These are phyloP conservation scores for Temnothorax longispinosus DNA, from an alignment of 1,140 invertebrate species.

Conservation along the genomic window DNA sequence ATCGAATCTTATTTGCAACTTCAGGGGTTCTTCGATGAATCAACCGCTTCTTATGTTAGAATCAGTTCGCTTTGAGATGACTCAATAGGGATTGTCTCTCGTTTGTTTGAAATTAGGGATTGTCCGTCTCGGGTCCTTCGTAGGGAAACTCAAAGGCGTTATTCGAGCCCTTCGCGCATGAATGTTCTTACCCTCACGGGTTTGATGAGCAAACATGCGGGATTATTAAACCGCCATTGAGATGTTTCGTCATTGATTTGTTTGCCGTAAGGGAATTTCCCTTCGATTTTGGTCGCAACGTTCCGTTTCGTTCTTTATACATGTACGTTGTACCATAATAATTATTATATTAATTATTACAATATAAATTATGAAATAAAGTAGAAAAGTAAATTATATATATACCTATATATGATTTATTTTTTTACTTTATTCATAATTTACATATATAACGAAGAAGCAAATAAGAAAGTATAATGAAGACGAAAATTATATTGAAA, in stretches of 20 bases:
- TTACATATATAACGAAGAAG: neutral
- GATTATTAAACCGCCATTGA: conserved; percentile 80
- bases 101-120: conserved; percentile 75
- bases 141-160: conserved; percentile 79
- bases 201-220: conserved; percentile 79
- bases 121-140: conserved; percentile 64
- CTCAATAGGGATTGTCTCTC: conserved; percentile 37
- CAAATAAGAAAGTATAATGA: neutral
- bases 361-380: neutral
- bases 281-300: conserved; percentile 52
- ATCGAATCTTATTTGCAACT: conserved; percentile 4
- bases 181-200: conserved; percentile 63
- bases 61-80: neutral
- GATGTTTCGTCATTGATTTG: conserved; percentile 80
- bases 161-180: conserved; percentile 65
- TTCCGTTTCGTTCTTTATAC: neutral
- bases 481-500: neutral
- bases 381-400: neutral
- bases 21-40: conserved; percentile 39
- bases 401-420: neutral
- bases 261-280: conserved; percentile 76
- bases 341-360: conserved; percentile 31
- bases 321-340: neutral
- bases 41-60: neutral
- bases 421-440: neutral